Evolutionary conservation across 2,113 vertebrate genomes (phyloP), one percentile per base, ranked within the genome.

Genomic region (Ictidomys tridecemlineatus): DNA sequence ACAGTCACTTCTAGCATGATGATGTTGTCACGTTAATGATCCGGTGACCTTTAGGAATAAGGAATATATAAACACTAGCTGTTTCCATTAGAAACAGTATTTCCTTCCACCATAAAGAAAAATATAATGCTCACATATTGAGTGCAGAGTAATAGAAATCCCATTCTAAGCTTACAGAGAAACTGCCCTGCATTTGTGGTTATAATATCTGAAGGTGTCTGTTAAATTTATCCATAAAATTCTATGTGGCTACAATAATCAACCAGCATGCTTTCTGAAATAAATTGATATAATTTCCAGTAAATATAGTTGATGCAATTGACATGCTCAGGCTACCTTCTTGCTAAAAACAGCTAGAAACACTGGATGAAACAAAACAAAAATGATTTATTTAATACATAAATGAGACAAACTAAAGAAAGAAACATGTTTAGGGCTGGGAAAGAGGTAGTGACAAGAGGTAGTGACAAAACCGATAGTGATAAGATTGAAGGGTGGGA

Each of bases 41-140:
- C 87, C 42, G 88, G n/a, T 93, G 65, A 97, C 94, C 92, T 97
- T 96, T 92, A 92, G 89, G 80, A 96, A 89, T 87, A 94, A 96
- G 69, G 67, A 92, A 92, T 93, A 82, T 58, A 67, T 86, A 90
- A 97, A 92, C 53, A 94, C 65, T 67, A 85, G 95, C 79, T 82
- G 91, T 92, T 97, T 91, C 94, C 83, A 79, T 72, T 67, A 93
- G 78, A 94, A 91, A 93, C 39, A 63, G 14, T 73, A 42, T 83
- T 92, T 74, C 22, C 32, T 94, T 85, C 70, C 72, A 90, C 93
- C 48, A 22, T 80, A 91, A 95, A 82, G 85, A 94, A 93, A 91
- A 79, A 70, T 80, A 51, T 13, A 67, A 39, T 65, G 51, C 22
- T 96, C 85, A 69, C n/a, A 73, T 87, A 94, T 39, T 26, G 70